A percentile compares a stretch with the other conserved stretches of the same genome.
Conservation (phyloP, 2,888 invertebrate species). For the Drosophila colorata region DNA sequence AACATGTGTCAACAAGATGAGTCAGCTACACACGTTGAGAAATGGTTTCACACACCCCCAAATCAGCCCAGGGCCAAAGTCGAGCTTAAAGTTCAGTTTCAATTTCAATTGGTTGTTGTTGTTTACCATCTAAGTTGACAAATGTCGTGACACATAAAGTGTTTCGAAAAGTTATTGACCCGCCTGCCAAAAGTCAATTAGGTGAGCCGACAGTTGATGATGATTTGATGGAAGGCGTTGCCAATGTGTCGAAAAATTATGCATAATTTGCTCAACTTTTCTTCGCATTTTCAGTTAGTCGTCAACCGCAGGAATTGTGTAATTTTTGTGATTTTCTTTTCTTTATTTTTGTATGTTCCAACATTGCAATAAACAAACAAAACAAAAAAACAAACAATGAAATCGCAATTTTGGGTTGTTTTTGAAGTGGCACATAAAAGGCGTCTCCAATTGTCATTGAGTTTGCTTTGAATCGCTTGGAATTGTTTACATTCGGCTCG, state of each 20-base stretch:
- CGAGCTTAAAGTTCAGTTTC: constrained; percentile 44
- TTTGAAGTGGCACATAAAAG: constrained; percentile 43
- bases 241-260: constrained; percentile 34
- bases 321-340: too few relatives aligned
- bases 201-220: constrained; percentile 46
- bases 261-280: constrained; percentile 26
- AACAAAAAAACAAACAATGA: constrained; percentile 19
- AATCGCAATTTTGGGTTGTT: constrained; percentile 30
- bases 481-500: constrained; percentile 22
- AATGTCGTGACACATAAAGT: constrained; percentile 42
- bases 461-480: constrained; percentile 27
- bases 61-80: background rate
- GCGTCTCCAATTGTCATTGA: constrained; percentile 49
- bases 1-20: constrained; percentile 25
- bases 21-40: constrained; percentile 9
- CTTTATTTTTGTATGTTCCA: constrained; percentile 14
- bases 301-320: constrained; percentile 16
- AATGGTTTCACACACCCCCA: background rate
- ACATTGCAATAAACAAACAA: constrained; percentile 22
- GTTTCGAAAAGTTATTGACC: constrained; percentile 65
- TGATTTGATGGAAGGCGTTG: constrained; percentile 36
- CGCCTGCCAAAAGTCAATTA: constrained; percentile 59
- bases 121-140: constrained; percentile 23
- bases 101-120: constrained; percentile 16
- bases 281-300: constrained; percentile 15